Evolutionary conservation across 2,797 vertebrate species (phyloP).

Genomic region (Pantherophis alleghaniensis): DNA sequence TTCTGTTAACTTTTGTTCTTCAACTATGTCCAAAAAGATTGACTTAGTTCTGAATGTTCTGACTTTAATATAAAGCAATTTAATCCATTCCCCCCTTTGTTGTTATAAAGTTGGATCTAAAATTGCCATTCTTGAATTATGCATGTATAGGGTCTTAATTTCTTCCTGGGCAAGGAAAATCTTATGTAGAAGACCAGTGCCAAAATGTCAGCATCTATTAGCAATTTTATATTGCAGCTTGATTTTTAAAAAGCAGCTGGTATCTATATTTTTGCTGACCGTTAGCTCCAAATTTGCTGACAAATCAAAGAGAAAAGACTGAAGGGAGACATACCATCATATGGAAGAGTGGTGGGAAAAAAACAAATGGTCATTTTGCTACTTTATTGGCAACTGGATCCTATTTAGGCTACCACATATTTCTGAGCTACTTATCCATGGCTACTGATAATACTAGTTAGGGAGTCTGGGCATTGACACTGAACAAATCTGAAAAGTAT

Average conservation of each 20-base stretch:
- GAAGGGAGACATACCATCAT: constrained; percentile 16
- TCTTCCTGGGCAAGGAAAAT: constrained; percentile 62
- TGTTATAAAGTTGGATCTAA: constrained; percentile 63
- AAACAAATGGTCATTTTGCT: background rate
- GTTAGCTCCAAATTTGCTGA: constrained; percentile 50
- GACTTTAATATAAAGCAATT: background rate
- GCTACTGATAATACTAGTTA: background rate
- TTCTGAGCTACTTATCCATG: background rate
- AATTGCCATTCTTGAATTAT: constrained; percentile 69
- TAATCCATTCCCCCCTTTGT: background rate
- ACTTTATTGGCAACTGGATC: background rate
- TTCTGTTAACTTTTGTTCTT: background rate
- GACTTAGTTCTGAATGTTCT: background rate
- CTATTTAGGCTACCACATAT: background rate
- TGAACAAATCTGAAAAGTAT: background rate
- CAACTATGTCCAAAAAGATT: background rate
- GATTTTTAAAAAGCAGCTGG: constrained; percentile 67
- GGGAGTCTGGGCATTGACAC: background rate
- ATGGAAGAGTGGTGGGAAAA: background rate
- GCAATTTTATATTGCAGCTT: constrained; percentile 65
- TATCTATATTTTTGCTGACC: constrained; percentile 54
- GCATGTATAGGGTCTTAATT: constrained; percentile 64
- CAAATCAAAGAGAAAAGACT: constrained; percentile 24
- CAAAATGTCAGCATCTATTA: constrained; percentile 69
- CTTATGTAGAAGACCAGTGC: constrained; percentile 62